Evolutionary conservation across 2,888 invertebrate species (phyloP).

Genomic region (Augiades crinisus): DNA sequence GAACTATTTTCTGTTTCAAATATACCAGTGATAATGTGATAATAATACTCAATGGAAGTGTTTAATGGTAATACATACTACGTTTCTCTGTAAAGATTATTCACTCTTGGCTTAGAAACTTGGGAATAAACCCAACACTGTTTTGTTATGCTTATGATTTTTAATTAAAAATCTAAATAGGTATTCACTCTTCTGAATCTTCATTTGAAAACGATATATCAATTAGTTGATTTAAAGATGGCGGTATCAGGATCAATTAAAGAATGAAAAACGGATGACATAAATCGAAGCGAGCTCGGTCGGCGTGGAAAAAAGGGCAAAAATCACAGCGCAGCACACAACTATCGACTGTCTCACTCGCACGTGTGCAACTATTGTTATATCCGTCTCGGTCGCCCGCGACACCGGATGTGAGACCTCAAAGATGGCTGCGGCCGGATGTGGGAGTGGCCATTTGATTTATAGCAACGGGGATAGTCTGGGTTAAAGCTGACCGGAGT

Average conservation of each 20-base stretch:
- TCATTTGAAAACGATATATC: too few species aligned
- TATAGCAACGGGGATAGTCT: constrained; percentile 54
- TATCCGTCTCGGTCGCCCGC: constrained; percentile 43
- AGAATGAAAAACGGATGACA: constrained; percentile 2
- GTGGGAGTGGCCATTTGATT: constrained; percentile 76
- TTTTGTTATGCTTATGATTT: too few species aligned
- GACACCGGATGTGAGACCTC: constrained; percentile 72
- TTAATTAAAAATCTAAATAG: too few species aligned
- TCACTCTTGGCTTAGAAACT: too few species aligned
- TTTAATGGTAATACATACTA: too few species aligned
- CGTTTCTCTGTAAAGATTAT: too few species aligned
- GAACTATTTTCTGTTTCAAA: too few species aligned
- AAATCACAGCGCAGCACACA: constrained; percentile 17
- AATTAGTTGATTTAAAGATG: background rate
- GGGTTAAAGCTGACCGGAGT: constrained; percentile 35
- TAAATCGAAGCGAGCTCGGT: constrained; percentile 5
- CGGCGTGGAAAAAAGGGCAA: background rate
- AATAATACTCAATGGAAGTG: too few species aligned
- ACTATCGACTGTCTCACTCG: constrained; percentile 21
- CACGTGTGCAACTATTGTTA: constrained; percentile 10
- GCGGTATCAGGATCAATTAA: background rate
- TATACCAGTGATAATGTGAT: too few species aligned
- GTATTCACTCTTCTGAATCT: too few species aligned
- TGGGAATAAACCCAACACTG: too few species aligned
- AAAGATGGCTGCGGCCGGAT: constrained; percentile 78